Evolutionary conservation across 1,140 invertebrate species (phyloP), one percentile per base, ranked within the genome.

Genomic region (Eurosta solidaginis): DNA sequence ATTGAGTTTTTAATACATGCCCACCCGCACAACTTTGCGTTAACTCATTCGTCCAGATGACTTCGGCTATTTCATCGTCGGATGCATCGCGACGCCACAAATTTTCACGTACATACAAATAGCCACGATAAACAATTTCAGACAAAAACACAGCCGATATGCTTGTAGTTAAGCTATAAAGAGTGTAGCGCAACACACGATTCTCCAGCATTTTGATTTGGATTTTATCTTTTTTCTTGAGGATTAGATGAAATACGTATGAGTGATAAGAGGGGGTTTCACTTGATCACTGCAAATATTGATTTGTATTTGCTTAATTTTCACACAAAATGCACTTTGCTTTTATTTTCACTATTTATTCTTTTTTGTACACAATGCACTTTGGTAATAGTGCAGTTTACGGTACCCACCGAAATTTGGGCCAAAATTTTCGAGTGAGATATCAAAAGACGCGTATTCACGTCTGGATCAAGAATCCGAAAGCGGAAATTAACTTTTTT

Each of bases 1-100:
- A 17, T n/a, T 25, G 12, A 14, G 74, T 40, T 40, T 68, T 68
- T 40, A 68, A 1, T 68, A 12, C 40, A 63, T 77, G 78, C 25
- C 47, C 14, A 75, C 25, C 40, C 4, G 44, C 40, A 42, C 78
- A 79, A 14, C 44, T 54, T 49, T 79, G 78, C 45, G 78, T 79
- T 29, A 77, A 47, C 68, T 79, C 78, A 75, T 77, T 79, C 44
- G 78, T 79, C 78, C 78, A 79, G 17, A 79, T 77, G 27, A 79
- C 78, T 40, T 79, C 78, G 40, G 9, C 20, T 5, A 79, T 49
- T 54, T 79, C 78, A 42, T 76, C 44, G n/a, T 77, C 45, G 22
- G 59, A 40, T 68, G 59, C 29, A 68, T 68, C 59, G 59, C 59
- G 33, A 40, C 59, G 59, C 59, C 59, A 68, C 59, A 68, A 40